Conservation (phyloP, 2,113 vertebrate species). For the Trematomus loennbergii region DNA sequence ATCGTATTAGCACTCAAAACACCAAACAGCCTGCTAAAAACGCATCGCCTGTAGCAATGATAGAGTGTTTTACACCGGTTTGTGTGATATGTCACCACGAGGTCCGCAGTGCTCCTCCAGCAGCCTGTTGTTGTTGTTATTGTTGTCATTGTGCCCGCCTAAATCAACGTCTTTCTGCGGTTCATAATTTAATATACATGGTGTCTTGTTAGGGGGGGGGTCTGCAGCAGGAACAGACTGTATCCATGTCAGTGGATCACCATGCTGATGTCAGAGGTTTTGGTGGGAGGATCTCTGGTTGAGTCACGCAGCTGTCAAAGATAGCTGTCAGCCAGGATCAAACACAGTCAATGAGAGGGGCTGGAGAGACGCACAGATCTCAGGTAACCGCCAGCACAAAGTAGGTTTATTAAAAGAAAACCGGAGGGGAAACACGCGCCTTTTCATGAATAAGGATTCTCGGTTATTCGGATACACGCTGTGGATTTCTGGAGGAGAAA, state of each 20-base stretch:
- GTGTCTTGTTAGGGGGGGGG: not conserved
- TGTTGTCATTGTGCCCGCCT: slow-evolving; percentile 45
- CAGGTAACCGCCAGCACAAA: slow-evolving; percentile 72
- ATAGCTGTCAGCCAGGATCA: slow-evolving; percentile 89
- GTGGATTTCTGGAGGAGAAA: slow-evolving; percentile 65
- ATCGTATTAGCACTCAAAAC: not conserved
- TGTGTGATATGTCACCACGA: slow-evolving; percentile 48
- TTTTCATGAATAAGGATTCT: slow-evolving; percentile 70
- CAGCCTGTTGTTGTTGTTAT: slow-evolving; percentile 48
- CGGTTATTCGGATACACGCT: slow-evolving; percentile 69
- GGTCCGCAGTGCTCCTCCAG: slow-evolving; percentile 62
- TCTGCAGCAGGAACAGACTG: slow-evolving; percentile 42
- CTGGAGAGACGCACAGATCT: slow-evolving; percentile 73
- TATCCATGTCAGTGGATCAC: slow-evolving; percentile 73
- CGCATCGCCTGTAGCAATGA: not conserved
- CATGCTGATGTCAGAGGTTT: slow-evolving; percentile 83
- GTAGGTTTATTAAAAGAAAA: not conserved
- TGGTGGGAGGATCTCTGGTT: slow-evolving; percentile 84
- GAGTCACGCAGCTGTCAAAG: slow-evolving; percentile 90
- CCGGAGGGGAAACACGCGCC: not conserved
- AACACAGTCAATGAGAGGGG: slow-evolving; percentile 82
- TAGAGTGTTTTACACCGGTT: slow-evolving; percentile 5
- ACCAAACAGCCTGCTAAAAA: not conserved
- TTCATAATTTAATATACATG: not conserved
- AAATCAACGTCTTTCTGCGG: not conserved